These are phyloP conservation scores for Albula goreensis DNA, from an alignment of 2,113 vertebrate genomes.

Conservation along the genomic window DNA sequence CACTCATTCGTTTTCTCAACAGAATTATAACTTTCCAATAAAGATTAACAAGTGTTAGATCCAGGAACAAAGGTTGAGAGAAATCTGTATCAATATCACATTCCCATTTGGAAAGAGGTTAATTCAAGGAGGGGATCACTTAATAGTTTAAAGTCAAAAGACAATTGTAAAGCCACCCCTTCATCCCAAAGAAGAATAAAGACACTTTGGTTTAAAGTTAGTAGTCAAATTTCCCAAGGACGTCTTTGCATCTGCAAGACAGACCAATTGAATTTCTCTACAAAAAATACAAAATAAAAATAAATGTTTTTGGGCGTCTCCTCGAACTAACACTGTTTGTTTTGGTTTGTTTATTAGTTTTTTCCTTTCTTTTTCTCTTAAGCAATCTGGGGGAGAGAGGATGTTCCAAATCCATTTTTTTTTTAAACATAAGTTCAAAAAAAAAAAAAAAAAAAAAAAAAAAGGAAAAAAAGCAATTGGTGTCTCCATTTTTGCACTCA, in stretches of 20 bases:
- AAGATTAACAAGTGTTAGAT: conserved; percentile 78
- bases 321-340: conserved; percentile 81
- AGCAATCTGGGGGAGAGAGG: conserved; percentile 31
- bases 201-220: conserved; percentile 95
- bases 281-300: conserved; percentile 33
- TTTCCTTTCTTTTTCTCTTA: conserved; percentile 1
- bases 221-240: conserved; percentile 99
- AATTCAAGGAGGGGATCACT: conserved; percentile 79
- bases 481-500: conserved; percentile 64
- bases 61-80: conserved; percentile 77
- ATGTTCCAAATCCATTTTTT: conserved; percentile 79
- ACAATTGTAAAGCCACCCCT: conserved; percentile 75
- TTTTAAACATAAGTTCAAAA: conserved; percentile 57
- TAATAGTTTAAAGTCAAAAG: conserved; percentile 66
- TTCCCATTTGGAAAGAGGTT: conserved; percentile 77
- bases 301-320: conserved; percentile 70
- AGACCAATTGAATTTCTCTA: conserved; percentile 77
- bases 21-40: conserved; percentile 20
- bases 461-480: conserved; percentile 65
- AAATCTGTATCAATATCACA: conserved; percentile 33
- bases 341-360: conserved; percentile 49
- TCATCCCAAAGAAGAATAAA: conserved; percentile 82
- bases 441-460: conserved; percentile 36
- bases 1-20: not conserved
- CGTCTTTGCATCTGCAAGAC: conserved; percentile 85